Percentiles rank a stretch among this genome's conserved stretches.
These are phyloP conservation scores for Cepaea hortensis DNA, from an alignment of 2,888 invertebrate species.

Conservation along the genomic window DNA sequence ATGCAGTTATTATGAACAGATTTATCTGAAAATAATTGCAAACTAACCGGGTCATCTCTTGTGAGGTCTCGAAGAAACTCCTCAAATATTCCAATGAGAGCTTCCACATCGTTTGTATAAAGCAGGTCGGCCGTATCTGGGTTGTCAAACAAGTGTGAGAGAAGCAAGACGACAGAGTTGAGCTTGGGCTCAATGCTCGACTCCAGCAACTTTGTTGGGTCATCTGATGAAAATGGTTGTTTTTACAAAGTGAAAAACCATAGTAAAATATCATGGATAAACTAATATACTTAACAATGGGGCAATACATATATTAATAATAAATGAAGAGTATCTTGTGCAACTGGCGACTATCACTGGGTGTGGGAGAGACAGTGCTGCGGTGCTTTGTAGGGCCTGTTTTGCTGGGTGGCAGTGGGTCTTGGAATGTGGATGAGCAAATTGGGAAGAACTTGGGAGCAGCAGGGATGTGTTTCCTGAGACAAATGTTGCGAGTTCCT, in stretches of 20 bases:
- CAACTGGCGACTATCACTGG: no score
- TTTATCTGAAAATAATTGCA: background rate
- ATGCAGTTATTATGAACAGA: no score
- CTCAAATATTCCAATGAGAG: conserved; percentile 93
- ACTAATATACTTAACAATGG: background rate
- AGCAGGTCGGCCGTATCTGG: conserved; percentile 89
- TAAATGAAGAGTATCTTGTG: no score
- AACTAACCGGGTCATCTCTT: conserved; percentile 83
- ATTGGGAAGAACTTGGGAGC: no score
- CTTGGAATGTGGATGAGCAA: no score
- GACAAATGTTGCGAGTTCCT: no score
- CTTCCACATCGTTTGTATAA: conserved; percentile 95
- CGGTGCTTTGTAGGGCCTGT: no score
- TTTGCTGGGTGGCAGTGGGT: no score
- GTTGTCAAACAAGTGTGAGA: conserved; percentile 89
- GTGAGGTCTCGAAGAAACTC: conserved; percentile 92
- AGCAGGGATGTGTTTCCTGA: no score
- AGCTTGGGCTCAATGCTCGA: conserved; percentile 85
- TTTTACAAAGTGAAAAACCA: background rate
- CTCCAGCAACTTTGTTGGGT: conserved; percentile 85
- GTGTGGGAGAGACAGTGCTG: no score
- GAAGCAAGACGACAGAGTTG: conserved; percentile 91
- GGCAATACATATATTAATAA: no score
- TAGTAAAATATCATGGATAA: background rate
- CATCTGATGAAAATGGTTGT: conserved; percentile 61